These are phyloP conservation scores for Bombyx huttoni DNA, from an alignment of 2,888 invertebrate species.

Conservation along the genomic window DNA sequence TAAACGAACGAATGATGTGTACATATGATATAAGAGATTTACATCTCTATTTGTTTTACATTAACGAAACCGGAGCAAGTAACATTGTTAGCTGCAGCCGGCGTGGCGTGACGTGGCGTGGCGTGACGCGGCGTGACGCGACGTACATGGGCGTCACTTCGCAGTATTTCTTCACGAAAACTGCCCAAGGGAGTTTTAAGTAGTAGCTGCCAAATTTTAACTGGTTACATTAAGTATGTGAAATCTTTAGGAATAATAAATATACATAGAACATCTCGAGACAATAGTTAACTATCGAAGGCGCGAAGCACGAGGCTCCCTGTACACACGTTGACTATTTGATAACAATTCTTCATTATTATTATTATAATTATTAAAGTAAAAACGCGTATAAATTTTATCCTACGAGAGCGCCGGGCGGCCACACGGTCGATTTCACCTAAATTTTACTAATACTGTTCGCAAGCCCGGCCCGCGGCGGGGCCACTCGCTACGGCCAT, in stretches of 20 bases:
- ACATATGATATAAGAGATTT: conserved; percentile 40
- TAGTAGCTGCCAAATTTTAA: background rate
- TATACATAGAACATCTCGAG: background rate
- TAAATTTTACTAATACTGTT: conserved; percentile 47
- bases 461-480: conserved; percentile 14
- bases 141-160: no score
- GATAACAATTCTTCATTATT: no score
- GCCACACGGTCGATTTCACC: conserved; percentile 24
- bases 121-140: no score
- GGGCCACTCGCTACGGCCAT: background rate
- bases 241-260: background rate
- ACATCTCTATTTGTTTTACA: background rate
- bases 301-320: background rate
- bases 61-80: no score
- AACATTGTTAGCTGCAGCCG: no score
- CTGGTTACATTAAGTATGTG: background rate
- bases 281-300: background rate
- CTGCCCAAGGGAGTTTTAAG: no score
- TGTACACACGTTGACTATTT: background rate
- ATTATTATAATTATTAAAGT: background rate
- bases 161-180: no score
- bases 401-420: conserved; percentile 18
- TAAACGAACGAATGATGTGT: conserved; percentile 47
- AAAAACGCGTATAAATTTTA: conserved; percentile 2
- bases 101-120: no score